Evolutionary conservation across 2,888 invertebrate genomes (phyloP), one percentile per base, ranked within the genome.

Genomic region (Corbicula japonica): DNA sequence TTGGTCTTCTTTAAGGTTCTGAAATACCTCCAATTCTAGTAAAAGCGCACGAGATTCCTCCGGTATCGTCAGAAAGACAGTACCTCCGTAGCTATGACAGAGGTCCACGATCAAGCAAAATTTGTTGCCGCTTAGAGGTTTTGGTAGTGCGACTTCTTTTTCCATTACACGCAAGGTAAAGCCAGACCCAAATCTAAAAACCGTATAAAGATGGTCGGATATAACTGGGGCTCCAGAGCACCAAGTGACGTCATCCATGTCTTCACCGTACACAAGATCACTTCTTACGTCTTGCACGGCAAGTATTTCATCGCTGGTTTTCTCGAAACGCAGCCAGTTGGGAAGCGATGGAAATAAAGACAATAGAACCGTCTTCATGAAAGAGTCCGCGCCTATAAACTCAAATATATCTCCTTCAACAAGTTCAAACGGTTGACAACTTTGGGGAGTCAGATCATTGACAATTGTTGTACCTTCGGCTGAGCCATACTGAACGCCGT

Each of bases 321-420:
- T 48, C 23, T 18, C 26, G 5, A 79, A 68, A 23, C 30, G 34
- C 4, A 71, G 58, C 71, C 70, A 79, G 15, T 61, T 34, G 5
- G 79, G 79, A 18, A 79, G 48, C 2, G 58, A 32, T 6, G 48
- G 21, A 15, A 34, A 21, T 0, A 81, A 4, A 10, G 52, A 35
- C 12, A 35, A 38, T 28, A 74, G 50, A 12, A 71, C 21, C 3
- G 70, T 69, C 18, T 62, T 71, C 35, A 66, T 50, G 38, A 81
- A 81, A 6, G 76, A 74, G n/a, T 66, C 50, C 12, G 61, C 34
- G 5, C 28, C 28, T n/a, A 74, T 30, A 35, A 81, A 76, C 32
- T 81, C 77, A 35, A 62, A 66, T 21, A 77, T 54, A 34, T 81
- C 81, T 4, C 34, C n/a, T 21, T 70, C 28, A 18, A 61, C 60